Evolutionary conservation across 2,888 invertebrate species (phyloP), one percentile per base, ranked within the genome.

Genomic region (Scaptodrosophila latifasciaeformis): DNA sequence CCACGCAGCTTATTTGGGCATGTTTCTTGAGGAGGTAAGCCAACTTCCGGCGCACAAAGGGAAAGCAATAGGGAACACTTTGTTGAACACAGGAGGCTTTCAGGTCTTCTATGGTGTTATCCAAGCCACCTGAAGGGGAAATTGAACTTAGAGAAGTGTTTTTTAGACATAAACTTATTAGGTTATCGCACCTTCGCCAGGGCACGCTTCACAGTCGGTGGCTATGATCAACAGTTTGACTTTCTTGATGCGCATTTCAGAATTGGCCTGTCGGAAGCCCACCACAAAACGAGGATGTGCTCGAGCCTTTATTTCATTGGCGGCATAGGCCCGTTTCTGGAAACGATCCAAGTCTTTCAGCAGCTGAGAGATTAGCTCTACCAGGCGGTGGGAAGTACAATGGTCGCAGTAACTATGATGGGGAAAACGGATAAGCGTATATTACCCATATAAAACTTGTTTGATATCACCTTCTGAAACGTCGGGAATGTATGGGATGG

Each of bases 181-280:
- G 34, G 15, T 19, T 12, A 2, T 18, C 13, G 15, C 15, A 83
- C 83, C 77, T 57, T 76, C 62, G 0, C 66, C 66, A 10, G 75
- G 65, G 34, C 80, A 83, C 5, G 85, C 85, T 65, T 91, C 91
- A 67, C 91, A 86, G 78, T 92, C 90, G 2, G 91, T 89, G 6
- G 92, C 91, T 43, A 92, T 86, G 5, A 92, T 85, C 5, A 92
- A 83, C 55, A 90, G 82, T 72, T 90, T 89, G 0, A 91, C 84
- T 81, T 90, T 90, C 52, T 88, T 88, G 19, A 90, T 82, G 40
- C 86, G 85, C n/a, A 92, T 75, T 68, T 89, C 89, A 57, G 89
- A 89, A 40, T 88, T 86, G 0, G 89, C 88, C 82, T 92, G 91
- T 40, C 90, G 88, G 42, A 92, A 87, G 6, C 92, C 92, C 44